Percentiles rank a stretch among this genome's conserved stretches.
Evolutionary conservation across 2,888 invertebrate species (phyloP).

Genomic region (Luffia ferchaultella): DNA sequence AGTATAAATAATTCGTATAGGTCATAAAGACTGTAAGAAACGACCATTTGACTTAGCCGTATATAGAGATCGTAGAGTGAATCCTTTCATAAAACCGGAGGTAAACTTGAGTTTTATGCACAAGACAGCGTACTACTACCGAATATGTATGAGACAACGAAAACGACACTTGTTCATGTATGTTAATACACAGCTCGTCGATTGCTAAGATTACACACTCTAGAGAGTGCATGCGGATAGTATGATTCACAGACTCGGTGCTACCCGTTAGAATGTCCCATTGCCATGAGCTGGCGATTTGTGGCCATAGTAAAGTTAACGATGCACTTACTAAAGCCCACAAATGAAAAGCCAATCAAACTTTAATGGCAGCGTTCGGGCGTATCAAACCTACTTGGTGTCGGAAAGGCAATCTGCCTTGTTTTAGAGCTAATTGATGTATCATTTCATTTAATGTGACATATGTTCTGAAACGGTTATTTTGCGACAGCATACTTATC

Average conservation of each 20-base stretch:
- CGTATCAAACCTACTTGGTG: too few relatives aligned
- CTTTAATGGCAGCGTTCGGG: slow-evolving; percentile 31
- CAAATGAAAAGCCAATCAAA: slow-evolving; percentile 55
- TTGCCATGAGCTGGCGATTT: slow-evolving; percentile 38
- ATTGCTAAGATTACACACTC: too few relatives aligned
- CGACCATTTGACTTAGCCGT: too few relatives aligned
- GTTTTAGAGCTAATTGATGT: not conserved
- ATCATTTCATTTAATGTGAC: not conserved
- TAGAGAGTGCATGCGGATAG: too few relatives aligned
- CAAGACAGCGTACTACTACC: slow-evolving; percentile 22
- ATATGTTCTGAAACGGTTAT: not conserved
- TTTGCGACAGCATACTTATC: too few relatives aligned
- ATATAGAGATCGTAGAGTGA: not conserved
- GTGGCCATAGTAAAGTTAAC: slow-evolving; percentile 44
- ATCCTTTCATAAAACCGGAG: slow-evolving; percentile 20
- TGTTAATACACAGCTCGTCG: too few relatives aligned
- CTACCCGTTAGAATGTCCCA: too few relatives aligned
- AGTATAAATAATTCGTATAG: too few relatives aligned
- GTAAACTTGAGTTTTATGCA: slow-evolving; percentile 32
- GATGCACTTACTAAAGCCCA: slow-evolving; percentile 29
- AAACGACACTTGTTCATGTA: too few relatives aligned
- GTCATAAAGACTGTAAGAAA: too few relatives aligned
- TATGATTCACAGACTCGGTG: too few relatives aligned
- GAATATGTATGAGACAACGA: too few relatives aligned
- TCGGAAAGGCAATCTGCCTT: not conserved